Evolutionary conservation across 2,113 vertebrate species (phyloP), one percentile per base, ranked within the genome.

Genomic region (Corythornis vintsioides): DNA sequence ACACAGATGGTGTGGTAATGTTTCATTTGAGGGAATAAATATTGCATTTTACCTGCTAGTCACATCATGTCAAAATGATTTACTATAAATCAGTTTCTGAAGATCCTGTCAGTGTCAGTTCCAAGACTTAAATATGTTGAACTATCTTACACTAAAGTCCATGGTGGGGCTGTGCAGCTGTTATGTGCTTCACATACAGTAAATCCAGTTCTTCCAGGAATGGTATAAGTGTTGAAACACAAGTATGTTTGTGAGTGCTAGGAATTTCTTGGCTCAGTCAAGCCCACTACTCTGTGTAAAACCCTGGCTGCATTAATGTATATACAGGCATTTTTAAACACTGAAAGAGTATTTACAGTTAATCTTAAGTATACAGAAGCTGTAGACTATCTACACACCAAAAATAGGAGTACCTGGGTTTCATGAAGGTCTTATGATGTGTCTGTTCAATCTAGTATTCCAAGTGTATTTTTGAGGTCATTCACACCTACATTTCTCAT

Each of bases 131-230:
- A 28, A 33, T 28, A 17, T 6, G 10, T 55, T 81, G 29, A 89
- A 9, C 24, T 59, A 42, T 11, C 13, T 16, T 25, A 10, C 50
- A 25, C 28, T 31, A 10, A 59, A n/a, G 47, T 40, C 29, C 28
- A 8, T 1, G 0, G 21, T 35, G 26, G 6, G 15, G 12, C n/a
- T 75, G 40, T 8, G 59, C 21, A 50, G 61, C 4, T 8, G 10
- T 22, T 57, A 28, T 43, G 25, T 2, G 4, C 9, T 33, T 61
- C 47, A 50, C 14, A 2, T 8, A 14, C 26, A 20, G 33, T n/a
- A 78, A 71, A 85, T 40, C 9, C 33, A 14, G 5, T 17, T 31
- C 29, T 81, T 77, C 22, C 35, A 50, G 26, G 28, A 89, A 50
- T 1, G 4, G 18, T 35, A 33, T 35, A 38, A n/a, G 18, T 40